Base-by-base conservation (phyloP, 2,113 vertebrate species). In the Pachypanchax playfairii region DNA sequence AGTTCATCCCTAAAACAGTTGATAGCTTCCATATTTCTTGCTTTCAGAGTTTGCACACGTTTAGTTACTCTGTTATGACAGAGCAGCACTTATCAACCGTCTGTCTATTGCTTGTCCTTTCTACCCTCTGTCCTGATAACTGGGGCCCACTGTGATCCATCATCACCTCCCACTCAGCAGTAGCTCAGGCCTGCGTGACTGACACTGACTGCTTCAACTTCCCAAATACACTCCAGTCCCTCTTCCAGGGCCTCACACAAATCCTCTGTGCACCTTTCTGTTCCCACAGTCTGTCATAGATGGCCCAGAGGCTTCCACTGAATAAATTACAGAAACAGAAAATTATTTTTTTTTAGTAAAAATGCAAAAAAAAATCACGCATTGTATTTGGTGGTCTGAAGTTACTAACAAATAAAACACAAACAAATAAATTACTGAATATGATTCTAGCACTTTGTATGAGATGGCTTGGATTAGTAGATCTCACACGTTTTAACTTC, bases 141-240 rank as follows among this genome's bases (percentile, higher is more conserved):
- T 41, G 61, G 58, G 75, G 50, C 49, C 60, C 44, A 42, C 66
- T 42, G 58, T 65, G 73, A 67, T 88, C 86, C 73, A 43, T 86
- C 81, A 83, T 66, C 82, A 84, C 82, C 80, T 82, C 74, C 74
- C 63, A 87, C 80, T 85, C 78, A 78, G 69, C 62, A 68, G n/a
- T 12, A 24, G 65, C 35, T 41, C 39, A 26, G 52, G 29, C 22
- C 67, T 35, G 24, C 43, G 70, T 70, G 75, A 76, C 57, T 81
- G 77, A 77, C 79, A 65, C 49, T 22, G 51, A 9, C 18, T 42
- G 39, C 60, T 65, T 18, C 31, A 25, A 57, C 70, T 72, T 66
- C 70, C 60, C 39, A 42, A 53, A 46, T 21, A 11, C n/a, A 59
- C 56, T 38, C 14, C 18, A 24, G 10, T 21, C 49, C 59, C 48